Conservation (phyloP, 2,888 invertebrate species). For the Helobdella robusta region DNA sequence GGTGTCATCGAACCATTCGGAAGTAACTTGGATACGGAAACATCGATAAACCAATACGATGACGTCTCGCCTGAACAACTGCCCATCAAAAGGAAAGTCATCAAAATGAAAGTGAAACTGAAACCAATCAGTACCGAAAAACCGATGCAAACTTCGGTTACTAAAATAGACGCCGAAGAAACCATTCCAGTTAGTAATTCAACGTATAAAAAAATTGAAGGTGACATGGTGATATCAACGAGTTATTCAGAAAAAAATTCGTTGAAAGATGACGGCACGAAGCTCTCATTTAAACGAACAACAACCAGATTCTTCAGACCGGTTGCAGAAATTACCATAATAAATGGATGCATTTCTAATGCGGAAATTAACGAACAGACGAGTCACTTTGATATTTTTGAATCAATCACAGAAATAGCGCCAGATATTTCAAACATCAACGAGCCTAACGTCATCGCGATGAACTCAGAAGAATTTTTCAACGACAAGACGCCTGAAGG, state of each 20-base stretch:
- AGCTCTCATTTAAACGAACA: constrained; percentile 12
- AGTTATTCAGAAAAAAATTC: constrained; percentile 19
- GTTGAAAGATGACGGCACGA: constrained; percentile 17
- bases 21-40: constrained; percentile 26
- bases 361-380: constrained; percentile 23
- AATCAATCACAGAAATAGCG: constrained; percentile 20
- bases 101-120: constrained; percentile 23
- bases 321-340: constrained; percentile 21
- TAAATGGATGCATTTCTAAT: constrained; percentile 17
- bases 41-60: constrained; percentile 25
- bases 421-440: constrained; percentile 22
- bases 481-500: constrained; percentile 25
- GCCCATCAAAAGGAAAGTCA: constrained; percentile 25
- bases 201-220: constrained; percentile 24
- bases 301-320: constrained; percentile 27
- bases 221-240: constrained; percentile 15
- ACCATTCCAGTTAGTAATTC: background rate
- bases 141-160: background rate
- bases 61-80: constrained; percentile 13
- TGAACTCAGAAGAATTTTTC: constrained; percentile 12
- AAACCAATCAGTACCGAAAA: background rate
- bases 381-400: constrained; percentile 16
- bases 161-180: background rate
- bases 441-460: constrained; percentile 10
- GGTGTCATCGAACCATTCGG: constrained; percentile 26